Conservation (phyloP, 2,797 vertebrate species). For the Coregonus ussuriensis region DNA sequence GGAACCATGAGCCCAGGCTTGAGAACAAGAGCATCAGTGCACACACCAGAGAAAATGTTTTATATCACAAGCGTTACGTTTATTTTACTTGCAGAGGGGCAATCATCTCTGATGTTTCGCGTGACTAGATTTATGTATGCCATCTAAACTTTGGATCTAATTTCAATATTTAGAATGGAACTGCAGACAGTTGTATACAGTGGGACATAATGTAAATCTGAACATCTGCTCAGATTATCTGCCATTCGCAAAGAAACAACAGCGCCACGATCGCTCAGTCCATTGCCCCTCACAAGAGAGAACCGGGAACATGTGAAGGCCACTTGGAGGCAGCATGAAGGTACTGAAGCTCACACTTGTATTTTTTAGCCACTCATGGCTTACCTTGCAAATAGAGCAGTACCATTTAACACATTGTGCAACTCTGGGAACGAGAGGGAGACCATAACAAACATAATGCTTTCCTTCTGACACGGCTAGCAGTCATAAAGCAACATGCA, state of each 20-base stretch:
- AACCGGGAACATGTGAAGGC: not conserved
- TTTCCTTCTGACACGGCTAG: slow-evolving; percentile 17
- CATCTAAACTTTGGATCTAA: slow-evolving; percentile 41
- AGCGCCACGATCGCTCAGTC: slow-evolving; percentile 43
- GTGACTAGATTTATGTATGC: slow-evolving; percentile 33
- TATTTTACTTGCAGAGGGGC: slow-evolving; percentile 41
- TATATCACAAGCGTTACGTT: slow-evolving; percentile 14
- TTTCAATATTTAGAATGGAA: slow-evolving; percentile 51
- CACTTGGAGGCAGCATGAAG: not conserved
- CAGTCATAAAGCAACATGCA: slow-evolving; percentile 16
- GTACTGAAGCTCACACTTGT: not conserved
- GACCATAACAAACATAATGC: slow-evolving; percentile 1
- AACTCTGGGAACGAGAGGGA: not conserved
- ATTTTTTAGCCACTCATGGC: slow-evolving; percentile 1
- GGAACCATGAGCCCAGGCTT: not conserved
- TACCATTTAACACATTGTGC: slow-evolving; percentile 16
- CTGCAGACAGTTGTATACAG: slow-evolving; percentile 49
- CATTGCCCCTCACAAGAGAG: not conserved
- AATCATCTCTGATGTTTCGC: slow-evolving; percentile 30
- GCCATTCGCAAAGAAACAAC: slow-evolving; percentile 37
- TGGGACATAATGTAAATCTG: slow-evolving; percentile 45
- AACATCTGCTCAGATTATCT: slow-evolving; percentile 46
- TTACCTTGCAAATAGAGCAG: not conserved
- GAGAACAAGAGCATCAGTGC: slow-evolving; percentile 44
- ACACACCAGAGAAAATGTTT: not conserved